Conservation (phyloP, 2,888 invertebrate species). For the Limnephilus rhombicus region DNA sequence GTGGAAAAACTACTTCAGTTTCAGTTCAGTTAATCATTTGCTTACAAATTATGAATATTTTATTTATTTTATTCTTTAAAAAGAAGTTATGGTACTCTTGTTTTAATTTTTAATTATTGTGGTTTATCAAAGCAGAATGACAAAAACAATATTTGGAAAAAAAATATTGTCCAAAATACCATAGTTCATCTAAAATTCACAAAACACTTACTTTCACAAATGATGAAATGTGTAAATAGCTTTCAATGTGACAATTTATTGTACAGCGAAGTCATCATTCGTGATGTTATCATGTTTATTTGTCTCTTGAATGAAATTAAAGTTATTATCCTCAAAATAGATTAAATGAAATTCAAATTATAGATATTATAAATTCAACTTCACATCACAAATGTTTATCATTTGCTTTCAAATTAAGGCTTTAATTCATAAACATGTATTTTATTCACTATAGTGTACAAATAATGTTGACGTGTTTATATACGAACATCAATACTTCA, state of each 20-base stretch:
- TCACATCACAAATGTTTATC: not conserved
- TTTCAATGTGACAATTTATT: not conserved
- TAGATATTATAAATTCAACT: not conserved
- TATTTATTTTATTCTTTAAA: no score
- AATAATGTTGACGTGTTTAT: not conserved
- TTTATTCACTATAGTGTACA: not conserved
- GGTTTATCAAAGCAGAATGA: not conserved
- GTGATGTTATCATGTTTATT: not conserved
- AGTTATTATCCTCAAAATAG: not conserved
- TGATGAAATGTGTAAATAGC: not conserved
- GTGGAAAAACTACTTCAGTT: not conserved
- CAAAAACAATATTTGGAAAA: not conserved
- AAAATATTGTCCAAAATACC: not conserved
- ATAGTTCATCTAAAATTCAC: not conserved
- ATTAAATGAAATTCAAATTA: not conserved
- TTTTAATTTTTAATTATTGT: not conserved
- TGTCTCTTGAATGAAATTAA: not conserved
- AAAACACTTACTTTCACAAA: not conserved
- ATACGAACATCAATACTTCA: not conserved
- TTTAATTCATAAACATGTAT: not conserved
- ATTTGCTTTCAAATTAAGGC: not conserved
- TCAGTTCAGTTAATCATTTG: not conserved
- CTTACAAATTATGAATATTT: not conserved
- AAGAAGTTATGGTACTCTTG: not conserved
- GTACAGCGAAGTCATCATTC: not conserved